A percentile compares a stretch with the other conserved stretches of the same genome.
Conservation (phyloP, 2,888 invertebrate species). For the Perdita meconis region DNA sequence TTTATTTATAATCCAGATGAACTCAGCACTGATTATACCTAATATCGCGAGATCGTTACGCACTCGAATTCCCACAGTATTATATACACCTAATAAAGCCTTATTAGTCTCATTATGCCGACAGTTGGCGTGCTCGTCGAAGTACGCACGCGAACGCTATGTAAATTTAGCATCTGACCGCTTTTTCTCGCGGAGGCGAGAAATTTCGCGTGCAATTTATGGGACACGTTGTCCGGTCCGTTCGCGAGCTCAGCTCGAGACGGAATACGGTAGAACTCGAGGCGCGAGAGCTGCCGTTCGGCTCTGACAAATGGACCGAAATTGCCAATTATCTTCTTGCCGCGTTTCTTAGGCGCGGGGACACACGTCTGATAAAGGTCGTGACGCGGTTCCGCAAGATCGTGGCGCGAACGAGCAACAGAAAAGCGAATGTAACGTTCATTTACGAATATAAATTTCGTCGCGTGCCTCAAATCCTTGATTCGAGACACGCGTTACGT, state of each 20-base stretch:
- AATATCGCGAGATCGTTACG: too few species aligned
- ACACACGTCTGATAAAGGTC: slow-evolving; percentile 29
- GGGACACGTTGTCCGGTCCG: slow-evolving; percentile 17
- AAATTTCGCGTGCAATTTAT: slow-evolving; percentile 34
- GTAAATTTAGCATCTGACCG: slow-evolving; percentile 1
- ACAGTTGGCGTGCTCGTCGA: too few species aligned
- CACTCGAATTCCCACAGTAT: too few species aligned
- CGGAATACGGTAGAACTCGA: slow-evolving; percentile 17
- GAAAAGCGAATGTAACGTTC: slow-evolving; percentile 21
- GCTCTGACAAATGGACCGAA: slow-evolving; percentile 53
- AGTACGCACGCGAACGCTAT: neutral
- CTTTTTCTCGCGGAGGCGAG: slow-evolving; percentile 5
- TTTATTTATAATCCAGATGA: too few species aligned
- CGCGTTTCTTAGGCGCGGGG: neutral
- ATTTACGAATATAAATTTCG: slow-evolving; percentile 12
- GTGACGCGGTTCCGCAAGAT: slow-evolving; percentile 16
- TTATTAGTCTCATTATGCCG: too few species aligned
- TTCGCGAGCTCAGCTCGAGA: slow-evolving; percentile 24
- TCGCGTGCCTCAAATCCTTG: neutral
- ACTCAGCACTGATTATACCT: too few species aligned
- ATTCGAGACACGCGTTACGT: neutral
- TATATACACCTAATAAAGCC: too few species aligned
- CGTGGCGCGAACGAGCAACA: slow-evolving; percentile 24
- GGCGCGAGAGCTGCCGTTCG: slow-evolving; percentile 12
- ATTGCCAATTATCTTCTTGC: slow-evolving; percentile 45